phyloP scores from a whole-genome alignment of 2,797 vertebrate species.

The Pseudopleuronectes americanus region DNA sequence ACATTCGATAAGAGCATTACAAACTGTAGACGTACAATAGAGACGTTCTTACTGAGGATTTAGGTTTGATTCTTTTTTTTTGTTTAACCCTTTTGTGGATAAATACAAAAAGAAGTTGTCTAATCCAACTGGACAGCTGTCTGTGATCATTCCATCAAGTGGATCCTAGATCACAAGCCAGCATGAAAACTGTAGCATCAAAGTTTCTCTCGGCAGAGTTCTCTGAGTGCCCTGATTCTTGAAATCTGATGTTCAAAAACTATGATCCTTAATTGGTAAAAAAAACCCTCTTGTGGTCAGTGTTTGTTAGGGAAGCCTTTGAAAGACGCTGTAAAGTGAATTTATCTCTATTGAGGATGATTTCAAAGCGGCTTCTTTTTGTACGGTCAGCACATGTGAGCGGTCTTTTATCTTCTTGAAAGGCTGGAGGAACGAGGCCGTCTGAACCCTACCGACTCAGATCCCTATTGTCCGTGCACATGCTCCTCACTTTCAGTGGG shows the following conservation, averaged over 20 bases:
- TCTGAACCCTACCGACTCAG: slow-evolving; percentile 52
- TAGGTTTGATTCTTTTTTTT: not conserved
- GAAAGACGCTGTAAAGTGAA: slow-evolving; percentile 53
- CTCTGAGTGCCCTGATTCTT: slow-evolving; percentile 40
- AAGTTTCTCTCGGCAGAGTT: slow-evolving; percentile 42
- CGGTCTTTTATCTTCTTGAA: slow-evolving; percentile 69
- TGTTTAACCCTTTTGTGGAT: slow-evolving; percentile 13
- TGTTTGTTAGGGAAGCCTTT: slow-evolving; percentile 65
- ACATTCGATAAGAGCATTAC: not conserved
- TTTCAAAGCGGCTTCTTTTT: slow-evolving; percentile 70
- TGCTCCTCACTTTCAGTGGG: slow-evolving; percentile 29
- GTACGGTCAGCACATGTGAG: slow-evolving; percentile 70
- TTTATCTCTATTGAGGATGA: slow-evolving; percentile 69
- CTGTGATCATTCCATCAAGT: slow-evolving; percentile 29
- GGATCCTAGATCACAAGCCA: slow-evolving; percentile 30
- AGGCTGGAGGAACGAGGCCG: slow-evolving; percentile 55
- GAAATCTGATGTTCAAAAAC: slow-evolving; percentile 47
- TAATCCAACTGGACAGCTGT: slow-evolving; percentile 36
- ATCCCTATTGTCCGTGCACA: slow-evolving; percentile 60
- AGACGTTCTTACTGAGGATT: not conserved
- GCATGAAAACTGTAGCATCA: slow-evolving; percentile 47
- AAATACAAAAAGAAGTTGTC: not conserved
- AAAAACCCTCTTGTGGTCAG: slow-evolving; percentile 33
- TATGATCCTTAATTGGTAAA: slow-evolving; percentile 60
- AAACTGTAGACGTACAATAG: not conserved